These are phyloP conservation scores for Argynnis bischoffii DNA, from an alignment of 2,888 invertebrate species.

Conservation along the genomic window DNA sequence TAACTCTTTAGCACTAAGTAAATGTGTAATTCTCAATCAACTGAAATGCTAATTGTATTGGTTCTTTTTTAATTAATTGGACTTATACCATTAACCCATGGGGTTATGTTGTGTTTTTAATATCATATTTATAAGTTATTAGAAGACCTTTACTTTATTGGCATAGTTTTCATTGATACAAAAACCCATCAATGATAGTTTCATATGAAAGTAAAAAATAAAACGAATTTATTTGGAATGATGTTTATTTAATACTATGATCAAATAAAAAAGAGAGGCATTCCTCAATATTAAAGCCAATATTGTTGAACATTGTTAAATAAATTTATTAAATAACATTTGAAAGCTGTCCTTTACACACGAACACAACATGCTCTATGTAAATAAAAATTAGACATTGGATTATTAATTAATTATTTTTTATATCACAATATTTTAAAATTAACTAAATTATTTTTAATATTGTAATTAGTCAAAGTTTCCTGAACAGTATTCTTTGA, in stretches of 20 bases:
- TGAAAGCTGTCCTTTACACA: constrained; percentile 47
- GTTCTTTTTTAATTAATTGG: too few relatives aligned
- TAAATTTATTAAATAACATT: constrained; percentile 60
- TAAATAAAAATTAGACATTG: constrained; percentile 30
- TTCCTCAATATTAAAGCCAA: constrained; percentile 44
- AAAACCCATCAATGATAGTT: not conserved
- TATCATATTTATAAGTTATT: too few relatives aligned
- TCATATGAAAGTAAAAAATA: constrained; percentile 37
- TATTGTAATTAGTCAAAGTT: too few relatives aligned
- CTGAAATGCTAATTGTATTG: too few relatives aligned
- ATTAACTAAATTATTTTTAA: too few relatives aligned
- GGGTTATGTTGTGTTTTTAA: too few relatives aligned
- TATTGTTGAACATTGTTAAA: constrained; percentile 36
- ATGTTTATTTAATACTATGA: constrained; percentile 62
- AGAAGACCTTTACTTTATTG: not conserved
- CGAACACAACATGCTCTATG: constrained; percentile 29
- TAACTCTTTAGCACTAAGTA: too few relatives aligned
- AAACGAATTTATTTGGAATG: constrained; percentile 64
- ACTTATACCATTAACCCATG: too few relatives aligned
- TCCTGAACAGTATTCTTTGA: too few relatives aligned
- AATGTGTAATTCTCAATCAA: too few relatives aligned
- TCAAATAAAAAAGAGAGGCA: constrained; percentile 49
- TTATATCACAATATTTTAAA: not conserved
- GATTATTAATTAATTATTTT: constrained; percentile 14
- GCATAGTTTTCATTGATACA: not conserved